A percentile compares a stretch with the other conserved stretches of the same genome.
Conservation (phyloP, 2,797 vertebrate genomes). For the Sardinella longiceps region DNA sequence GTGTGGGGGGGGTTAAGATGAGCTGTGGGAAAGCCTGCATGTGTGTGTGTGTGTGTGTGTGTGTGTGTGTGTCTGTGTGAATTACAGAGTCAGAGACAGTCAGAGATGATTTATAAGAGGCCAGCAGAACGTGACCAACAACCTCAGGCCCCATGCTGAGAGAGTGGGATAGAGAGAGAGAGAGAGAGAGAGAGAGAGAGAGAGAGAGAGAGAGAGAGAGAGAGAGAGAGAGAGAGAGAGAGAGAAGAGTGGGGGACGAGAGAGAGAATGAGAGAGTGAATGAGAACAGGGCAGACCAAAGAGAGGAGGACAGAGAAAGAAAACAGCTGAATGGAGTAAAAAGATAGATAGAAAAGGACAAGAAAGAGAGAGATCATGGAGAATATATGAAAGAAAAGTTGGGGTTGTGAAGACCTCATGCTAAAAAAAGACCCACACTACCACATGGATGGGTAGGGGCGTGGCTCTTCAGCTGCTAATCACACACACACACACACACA, state of each 20-base stretch:
- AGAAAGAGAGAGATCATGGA: neutral
- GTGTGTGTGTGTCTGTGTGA: neutral
- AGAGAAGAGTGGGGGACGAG: neutral
- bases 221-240: too few species aligned
- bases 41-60: too few species aligned
- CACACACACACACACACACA: neutral
- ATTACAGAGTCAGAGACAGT: neutral
- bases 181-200: neutral
- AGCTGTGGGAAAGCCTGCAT: neutral
- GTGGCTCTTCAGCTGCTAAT: neutral
- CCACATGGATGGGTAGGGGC: neutral
- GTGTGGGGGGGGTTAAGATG: neutral
- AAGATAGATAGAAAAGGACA: neutral
- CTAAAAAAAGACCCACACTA: neutral
- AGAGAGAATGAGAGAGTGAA: neutral
- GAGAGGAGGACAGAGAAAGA: neutral
- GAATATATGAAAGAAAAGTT: neutral
- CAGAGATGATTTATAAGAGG: neutral
- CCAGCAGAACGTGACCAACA: neutral
- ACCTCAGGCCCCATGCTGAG: neutral
- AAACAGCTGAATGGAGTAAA: neutral
- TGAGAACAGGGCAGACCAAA: neutral
- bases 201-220: neutral
- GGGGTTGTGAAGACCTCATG: slow-evolving; percentile 1
- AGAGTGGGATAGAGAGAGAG: neutral